These are phyloP conservation scores for Leptobrachium ailaonicum DNA, from an alignment of 2,113 vertebrate genomes.

Conservation along the genomic window DNA sequence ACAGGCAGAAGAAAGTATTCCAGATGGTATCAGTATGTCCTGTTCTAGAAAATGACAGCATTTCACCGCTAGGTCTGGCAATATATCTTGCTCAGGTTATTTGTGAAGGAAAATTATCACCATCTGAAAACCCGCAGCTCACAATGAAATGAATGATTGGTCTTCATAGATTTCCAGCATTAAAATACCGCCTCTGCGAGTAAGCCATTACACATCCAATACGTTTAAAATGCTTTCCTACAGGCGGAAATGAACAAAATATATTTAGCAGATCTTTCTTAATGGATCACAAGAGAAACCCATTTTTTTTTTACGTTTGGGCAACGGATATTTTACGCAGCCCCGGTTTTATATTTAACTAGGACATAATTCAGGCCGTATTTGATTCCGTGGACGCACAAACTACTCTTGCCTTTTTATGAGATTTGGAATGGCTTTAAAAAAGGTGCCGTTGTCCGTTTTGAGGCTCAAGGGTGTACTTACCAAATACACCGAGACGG, in stretches of 20 bases:
- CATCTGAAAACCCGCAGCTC: not conserved
- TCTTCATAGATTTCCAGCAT: conserved; percentile 1
- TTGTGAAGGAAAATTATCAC: conserved; percentile 11
- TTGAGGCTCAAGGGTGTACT: too few relatives aligned
- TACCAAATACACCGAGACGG: too few relatives aligned
- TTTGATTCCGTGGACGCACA: too few relatives aligned
- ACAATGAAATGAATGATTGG: conserved; percentile 7
- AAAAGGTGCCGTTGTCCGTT: too few relatives aligned
- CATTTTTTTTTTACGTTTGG: too few relatives aligned
- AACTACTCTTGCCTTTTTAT: too few relatives aligned
- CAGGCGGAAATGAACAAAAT: not conserved
- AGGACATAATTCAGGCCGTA: too few relatives aligned
- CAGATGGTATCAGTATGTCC: conserved; percentile 28
- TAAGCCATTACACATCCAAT: not conserved
- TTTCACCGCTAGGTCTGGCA: conserved; percentile 10
- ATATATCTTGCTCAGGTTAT: conserved; percentile 9
- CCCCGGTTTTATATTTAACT: too few relatives aligned
- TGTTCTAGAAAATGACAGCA: conserved; percentile 1
- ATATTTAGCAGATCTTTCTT: too few relatives aligned
- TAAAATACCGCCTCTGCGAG: not conserved
- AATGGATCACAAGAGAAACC: too few relatives aligned
- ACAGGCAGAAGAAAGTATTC: conserved; percentile 5
- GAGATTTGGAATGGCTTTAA: too few relatives aligned
- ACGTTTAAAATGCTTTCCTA: not conserved
- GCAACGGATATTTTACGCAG: too few relatives aligned